These are phyloP conservation scores for Oriolus oriolus DNA, from an alignment of 2,113 vertebrate species.

Conservation along the genomic window DNA sequence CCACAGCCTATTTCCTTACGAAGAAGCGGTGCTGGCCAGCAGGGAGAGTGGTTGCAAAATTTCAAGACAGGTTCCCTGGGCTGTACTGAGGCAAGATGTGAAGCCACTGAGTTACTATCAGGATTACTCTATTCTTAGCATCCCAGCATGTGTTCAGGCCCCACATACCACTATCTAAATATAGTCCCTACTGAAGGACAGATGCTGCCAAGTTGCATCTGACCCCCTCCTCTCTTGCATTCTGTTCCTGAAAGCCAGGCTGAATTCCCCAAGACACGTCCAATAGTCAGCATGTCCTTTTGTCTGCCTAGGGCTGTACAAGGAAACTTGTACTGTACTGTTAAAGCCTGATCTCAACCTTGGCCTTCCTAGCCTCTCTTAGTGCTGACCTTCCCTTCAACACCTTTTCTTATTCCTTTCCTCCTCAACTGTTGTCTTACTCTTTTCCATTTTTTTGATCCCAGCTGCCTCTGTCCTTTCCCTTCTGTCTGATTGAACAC, in stretches of 20 bases:
- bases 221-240: constrained; percentile 10
- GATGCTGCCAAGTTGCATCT: constrained; percentile 44
- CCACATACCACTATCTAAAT: constrained; percentile 41
- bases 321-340: background rate
- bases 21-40: background rate
- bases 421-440: background rate
- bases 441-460: background rate
- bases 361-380: background rate
- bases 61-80: background rate
- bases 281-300: background rate
- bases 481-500: background rate
- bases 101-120: constrained; percentile 22
- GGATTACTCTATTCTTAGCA: constrained; percentile 52
- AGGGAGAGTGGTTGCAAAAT: background rate
- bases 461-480: background rate
- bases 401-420: background rate
- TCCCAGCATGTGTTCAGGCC: background rate
- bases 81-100: background rate
- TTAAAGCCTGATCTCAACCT: background rate
- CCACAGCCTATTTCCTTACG: background rate
- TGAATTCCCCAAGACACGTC: background rate
- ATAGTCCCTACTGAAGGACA: constrained; percentile 25
- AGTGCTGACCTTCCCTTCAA: background rate
- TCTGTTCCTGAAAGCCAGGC: constrained; percentile 28
- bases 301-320: background rate